A percentile compares a stretch with the other conserved stretches of the same genome.
phyloP scores from a whole-genome alignment of 2,113 vertebrate genomes.

The Stomatorhinus ivindoensis region DNA sequence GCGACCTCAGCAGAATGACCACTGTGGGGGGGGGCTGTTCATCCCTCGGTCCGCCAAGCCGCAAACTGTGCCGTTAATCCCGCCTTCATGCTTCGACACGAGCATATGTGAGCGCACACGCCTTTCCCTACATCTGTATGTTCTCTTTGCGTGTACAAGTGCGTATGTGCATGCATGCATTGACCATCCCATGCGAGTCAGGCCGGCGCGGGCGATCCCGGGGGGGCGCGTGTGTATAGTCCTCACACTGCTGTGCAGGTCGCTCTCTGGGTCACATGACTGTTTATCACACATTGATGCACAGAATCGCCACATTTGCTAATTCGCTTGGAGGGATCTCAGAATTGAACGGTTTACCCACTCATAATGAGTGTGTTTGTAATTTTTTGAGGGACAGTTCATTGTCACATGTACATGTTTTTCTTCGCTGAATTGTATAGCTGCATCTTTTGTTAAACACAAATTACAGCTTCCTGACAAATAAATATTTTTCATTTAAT shows the following conservation, averaged over 20 bases:
- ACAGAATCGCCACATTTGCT: background rate
- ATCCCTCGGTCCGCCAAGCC: background rate
- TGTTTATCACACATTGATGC: background rate
- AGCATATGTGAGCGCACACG: background rate
- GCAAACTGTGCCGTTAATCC: background rate
- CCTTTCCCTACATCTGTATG: background rate
- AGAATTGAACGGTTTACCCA: background rate
- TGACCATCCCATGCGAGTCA: background rate
- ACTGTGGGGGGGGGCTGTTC: background rate
- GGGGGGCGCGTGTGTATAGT: background rate
- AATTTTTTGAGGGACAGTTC: background rate
- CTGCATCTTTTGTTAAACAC: background rate
- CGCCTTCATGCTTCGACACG: background rate
- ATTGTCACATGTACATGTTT: background rate
- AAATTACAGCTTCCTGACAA: background rate
- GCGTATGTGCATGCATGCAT: background rate
- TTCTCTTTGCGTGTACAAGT: background rate
- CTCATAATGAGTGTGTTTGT: background rate
- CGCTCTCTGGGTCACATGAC: background rate
- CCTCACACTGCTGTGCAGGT: background rate
- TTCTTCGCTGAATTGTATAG: background rate
- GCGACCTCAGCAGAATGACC: background rate
- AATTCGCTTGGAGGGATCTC: background rate
- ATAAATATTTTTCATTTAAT: background rate
- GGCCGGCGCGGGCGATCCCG: background rate